Conservation (phyloP, 1,140 invertebrate species). For the Adoxophyes honmai region DNA sequence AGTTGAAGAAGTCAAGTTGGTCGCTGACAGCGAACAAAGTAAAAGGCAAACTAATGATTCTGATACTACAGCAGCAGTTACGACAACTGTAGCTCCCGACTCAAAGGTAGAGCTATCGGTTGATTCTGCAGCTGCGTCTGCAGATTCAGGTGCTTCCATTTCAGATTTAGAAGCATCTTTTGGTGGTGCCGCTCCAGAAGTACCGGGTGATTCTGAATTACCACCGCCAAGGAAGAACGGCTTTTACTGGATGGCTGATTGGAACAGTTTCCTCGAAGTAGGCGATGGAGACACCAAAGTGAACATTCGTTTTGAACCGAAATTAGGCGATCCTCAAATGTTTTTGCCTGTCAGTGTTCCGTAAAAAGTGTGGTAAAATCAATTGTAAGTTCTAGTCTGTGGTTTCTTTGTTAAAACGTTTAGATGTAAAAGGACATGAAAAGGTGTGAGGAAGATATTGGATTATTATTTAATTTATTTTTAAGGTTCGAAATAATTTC, state of each 20-base stretch:
- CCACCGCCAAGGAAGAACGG: slow-evolving; percentile 84
- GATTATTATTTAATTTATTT: slow-evolving; percentile 26
- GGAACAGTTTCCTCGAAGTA: slow-evolving; percentile 90
- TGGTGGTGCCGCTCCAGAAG: slow-evolving; percentile 78
- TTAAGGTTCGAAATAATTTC: too few species aligned
- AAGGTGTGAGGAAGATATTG: slow-evolving; percentile 29
- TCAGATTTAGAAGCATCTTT: slow-evolving; percentile 87
- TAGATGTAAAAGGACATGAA: slow-evolving; percentile 18
- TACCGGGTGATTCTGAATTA: slow-evolving; percentile 77
- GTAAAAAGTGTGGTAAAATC: slow-evolving; percentile 27
- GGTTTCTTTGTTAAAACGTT: slow-evolving; percentile 27
- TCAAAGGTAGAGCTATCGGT: slow-evolving; percentile 29
- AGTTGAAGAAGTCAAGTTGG: slow-evolving; percentile 44
- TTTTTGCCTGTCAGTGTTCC: slow-evolving; percentile 85
- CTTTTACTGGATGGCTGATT: slow-evolving; percentile 89
- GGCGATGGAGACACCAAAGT: slow-evolving; percentile 87
- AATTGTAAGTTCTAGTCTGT: slow-evolving; percentile 56
- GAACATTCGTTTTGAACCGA: slow-evolving; percentile 87
- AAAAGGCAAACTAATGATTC: slow-evolving; percentile 64
- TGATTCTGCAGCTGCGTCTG: slow-evolving; percentile 46
- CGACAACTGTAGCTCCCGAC: slow-evolving; percentile 40
- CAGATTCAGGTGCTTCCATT: slow-evolving; percentile 70
- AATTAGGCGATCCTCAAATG: slow-evolving; percentile 85
- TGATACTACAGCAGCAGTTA: slow-evolving; percentile 52
- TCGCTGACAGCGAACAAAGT: slow-evolving; percentile 57